phyloP scores from a whole-genome alignment of 2,113 vertebrate species.

The Clarias magur region DNA sequence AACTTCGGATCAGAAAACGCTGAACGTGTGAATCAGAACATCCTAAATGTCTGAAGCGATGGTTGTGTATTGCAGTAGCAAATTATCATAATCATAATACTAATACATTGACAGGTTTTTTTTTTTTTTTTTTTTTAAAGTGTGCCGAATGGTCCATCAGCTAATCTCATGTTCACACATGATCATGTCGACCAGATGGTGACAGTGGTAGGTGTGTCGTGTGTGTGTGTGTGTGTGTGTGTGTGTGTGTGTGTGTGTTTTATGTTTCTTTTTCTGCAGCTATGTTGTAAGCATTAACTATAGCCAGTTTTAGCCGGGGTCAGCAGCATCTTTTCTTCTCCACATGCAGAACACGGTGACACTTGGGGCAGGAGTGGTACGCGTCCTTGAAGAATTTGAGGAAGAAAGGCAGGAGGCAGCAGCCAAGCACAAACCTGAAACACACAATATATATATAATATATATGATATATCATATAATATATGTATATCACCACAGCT shows the following conservation, averaged over 20 bases:
- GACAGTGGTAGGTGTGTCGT: not conserved
- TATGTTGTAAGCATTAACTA: not conserved
- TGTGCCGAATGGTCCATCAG: not conserved
- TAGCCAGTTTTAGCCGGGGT: not conserved
- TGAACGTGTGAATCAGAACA: not conserved
- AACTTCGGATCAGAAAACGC: not conserved
- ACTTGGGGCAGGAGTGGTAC: conserved; percentile 74
- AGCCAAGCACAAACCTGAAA: conserved; percentile 69
- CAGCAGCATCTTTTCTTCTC: conserved; percentile 73
- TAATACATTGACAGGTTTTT: not conserved
- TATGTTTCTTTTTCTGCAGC: not conserved
- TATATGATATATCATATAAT: too few species aligned
- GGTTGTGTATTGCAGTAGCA: not conserved
- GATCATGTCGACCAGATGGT: not conserved
- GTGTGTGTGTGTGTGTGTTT: not conserved
- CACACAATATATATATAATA: not conserved
- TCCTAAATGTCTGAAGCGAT: not conserved
- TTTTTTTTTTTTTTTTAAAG: not conserved
- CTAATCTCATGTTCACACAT: not conserved
- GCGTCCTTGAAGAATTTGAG: conserved; percentile 73
- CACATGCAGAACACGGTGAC: conserved; percentile 68
- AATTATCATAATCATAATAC: not conserved
- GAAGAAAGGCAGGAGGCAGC: conserved; percentile 76
- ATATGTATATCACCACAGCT: not conserved
- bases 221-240: not conserved